Base-by-base conservation (phyloP, 30 jellyfish, hydroid and myxozoan genomes). In the Turritopsis rubra region DNA sequence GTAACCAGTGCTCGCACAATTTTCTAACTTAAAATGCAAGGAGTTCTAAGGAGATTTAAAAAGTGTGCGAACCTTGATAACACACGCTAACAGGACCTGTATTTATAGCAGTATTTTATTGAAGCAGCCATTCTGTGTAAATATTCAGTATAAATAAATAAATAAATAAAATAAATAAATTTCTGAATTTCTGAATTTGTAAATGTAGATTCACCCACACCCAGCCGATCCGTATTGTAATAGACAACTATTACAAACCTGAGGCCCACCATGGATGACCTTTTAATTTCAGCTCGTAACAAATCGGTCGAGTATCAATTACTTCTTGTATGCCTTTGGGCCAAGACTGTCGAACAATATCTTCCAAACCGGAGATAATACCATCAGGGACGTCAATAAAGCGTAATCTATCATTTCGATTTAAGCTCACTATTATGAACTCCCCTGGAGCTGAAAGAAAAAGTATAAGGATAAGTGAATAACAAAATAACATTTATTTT, bases 201-300 rank as follows among this genome's bases (percentile, higher is more conserved):
- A n/a, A n/a, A n/a, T n/a, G n/a, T n/a, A n/a, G n/a, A n/a, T n/a
- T n/a, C n/a, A n/a, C n/a, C n/a, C n/a, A n/a, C n/a, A n/a, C n/a
- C n/a, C 18, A 54, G 18, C 72, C 18, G 18, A 54, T 54, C 18
- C 72, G n/a, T n/a, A 21, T n/a, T 54, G n/a, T 54, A 54, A 21
- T 54, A 16, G 72, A 21, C 72, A 18, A 41, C 13, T 41, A 41
- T 41, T 41, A 41, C 77, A n/a, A 1, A 54, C 97, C 97, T 21
- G 71, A 52, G 7, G 95, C 95, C 95, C 97, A 90, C 97, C 97
- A 90, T 16, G 97, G 97, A 16, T 80, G 60, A 1, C 97, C 97
- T 1, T 80, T 76, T 75, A 90, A 75, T 83, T 90, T 90, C 26
- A 90, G 86, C 81, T 90, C 97, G 75, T 81, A 85, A 24, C 93